Conservation (phyloP, 2,888 invertebrate genomes). For the Pollenia griseotomentosa region DNA sequence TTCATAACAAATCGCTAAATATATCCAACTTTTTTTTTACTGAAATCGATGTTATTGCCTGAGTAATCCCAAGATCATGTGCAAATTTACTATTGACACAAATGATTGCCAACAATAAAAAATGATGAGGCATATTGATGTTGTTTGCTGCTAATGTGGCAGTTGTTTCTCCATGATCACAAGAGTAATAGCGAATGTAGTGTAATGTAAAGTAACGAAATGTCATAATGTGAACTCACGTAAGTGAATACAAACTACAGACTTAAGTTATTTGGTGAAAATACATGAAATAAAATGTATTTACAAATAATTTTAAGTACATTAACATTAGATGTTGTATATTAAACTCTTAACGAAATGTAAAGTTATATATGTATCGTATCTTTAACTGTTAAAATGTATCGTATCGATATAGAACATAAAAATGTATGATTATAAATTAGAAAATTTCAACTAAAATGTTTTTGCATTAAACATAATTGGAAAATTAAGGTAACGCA, state of each 20-base stretch:
- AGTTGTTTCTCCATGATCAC: constrained; percentile 53
- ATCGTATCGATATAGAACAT: no score
- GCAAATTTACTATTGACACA: constrained; percentile 75
- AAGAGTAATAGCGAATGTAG: constrained; percentile 36
- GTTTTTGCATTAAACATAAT: no score
- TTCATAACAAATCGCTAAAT: constrained; percentile 60
- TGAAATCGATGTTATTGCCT: constrained; percentile 64
- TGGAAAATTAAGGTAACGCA: no score
- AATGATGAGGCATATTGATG: constrained; percentile 37
- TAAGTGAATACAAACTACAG: constrained; percentile 55
- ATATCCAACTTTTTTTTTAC: constrained; percentile 16
- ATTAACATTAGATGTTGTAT: constrained; percentile 32
- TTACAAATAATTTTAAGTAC: constrained; percentile 45
- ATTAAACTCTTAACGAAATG: background rate
- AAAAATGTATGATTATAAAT: no score
- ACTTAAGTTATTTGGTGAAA: constrained; percentile 45
- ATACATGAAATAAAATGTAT: constrained; percentile 40
- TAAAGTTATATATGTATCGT: no score
- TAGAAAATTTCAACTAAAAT: no score
- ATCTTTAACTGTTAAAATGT: no score
- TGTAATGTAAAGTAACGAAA: constrained; percentile 43
- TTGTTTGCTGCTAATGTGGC: constrained; percentile 38
- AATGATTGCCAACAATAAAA: constrained; percentile 68
- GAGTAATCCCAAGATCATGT: constrained; percentile 71
- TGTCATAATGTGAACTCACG: constrained; percentile 73